Base-by-base conservation (phyloP, 1,140 invertebrate genomes). In the Dendroctonus valens region DNA sequence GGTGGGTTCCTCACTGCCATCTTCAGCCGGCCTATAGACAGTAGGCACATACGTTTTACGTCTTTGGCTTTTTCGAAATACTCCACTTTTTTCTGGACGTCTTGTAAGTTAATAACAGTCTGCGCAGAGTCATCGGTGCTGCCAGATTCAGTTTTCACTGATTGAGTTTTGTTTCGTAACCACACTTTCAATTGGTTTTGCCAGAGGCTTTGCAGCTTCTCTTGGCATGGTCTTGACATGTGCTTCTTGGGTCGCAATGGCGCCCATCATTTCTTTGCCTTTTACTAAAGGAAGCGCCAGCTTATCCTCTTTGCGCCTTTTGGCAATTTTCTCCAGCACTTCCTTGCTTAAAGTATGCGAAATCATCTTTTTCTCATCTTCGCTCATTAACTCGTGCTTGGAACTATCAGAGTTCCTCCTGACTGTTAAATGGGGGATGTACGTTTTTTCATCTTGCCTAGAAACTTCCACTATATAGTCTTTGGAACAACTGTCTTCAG, bases 331-430 rank as follows among this genome's bases (percentile, higher is more conserved):
- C 66, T 90, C 84, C 57, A 90, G 76, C 7, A 91, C 81, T 80
- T 91, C 90, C 73, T 86, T 85, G 59, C 89, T 87, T 4, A 92
- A 78, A 6, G 83, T 86, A 77, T 87, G 82, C 0, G 89, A 91
- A 48, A 91, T 78, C 66, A 83, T 82, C 75, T 86, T 87, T 70
- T 91, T 91, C 67, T 91, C 89, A 15, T 81, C 80, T 79, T 92
- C 90, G 54, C 82, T 82, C 48, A 87, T 67, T 14, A 64, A 42
- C 7, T 63, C 62, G 41, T 42, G 57, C 15, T 60, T 67, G 2
- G 69, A 72, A 26, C 69, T 70, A 55, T 76, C 74, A 0, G 75
- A 77, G 55, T 76, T 75, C 54, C 75, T 67, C 57, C 75, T 57
- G 5, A 77, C 73, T 40, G 60, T 72, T 15, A 77, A 63, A 38